These are phyloP conservation scores for Metopolophium dirhodum DNA, from an alignment of 1,140 invertebrate genomes.

Conservation along the genomic window DNA sequence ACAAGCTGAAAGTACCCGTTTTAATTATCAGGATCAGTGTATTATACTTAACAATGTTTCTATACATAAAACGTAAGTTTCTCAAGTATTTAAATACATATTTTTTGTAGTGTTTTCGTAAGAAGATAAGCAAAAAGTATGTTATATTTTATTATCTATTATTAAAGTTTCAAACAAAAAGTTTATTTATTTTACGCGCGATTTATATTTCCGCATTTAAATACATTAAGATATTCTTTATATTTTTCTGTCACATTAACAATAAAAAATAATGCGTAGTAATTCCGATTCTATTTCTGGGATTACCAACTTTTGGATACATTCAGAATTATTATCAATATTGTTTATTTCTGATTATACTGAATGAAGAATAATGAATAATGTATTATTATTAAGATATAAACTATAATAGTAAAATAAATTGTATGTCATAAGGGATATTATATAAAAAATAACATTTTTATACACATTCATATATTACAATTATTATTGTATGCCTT, in stretches of 20 bases:
- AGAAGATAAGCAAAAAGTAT: not conserved
- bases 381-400: not conserved
- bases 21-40: not conserved
- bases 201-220: constrained; percentile 9
- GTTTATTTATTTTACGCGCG: not conserved
- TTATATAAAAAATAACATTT: no score
- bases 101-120: not conserved
- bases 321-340: not conserved
- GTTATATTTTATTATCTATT: constrained; percentile 17
- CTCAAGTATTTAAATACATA: not conserved
- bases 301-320: not conserved
- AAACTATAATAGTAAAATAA: not conserved
- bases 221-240: not conserved
- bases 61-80: not conserved
- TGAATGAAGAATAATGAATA: not conserved
- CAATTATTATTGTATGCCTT: no score
- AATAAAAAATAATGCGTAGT: not conserved
- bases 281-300: not conserved
- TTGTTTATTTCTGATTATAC: not conserved
- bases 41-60: not conserved
- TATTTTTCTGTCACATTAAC: not conserved
- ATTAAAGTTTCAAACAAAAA: constrained; percentile 28
- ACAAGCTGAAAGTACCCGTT: not conserved
- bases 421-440: not conserved
- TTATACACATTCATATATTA: not conserved